phyloP scores from a whole-genome alignment of 2,113 vertebrate genomes.

The Sterna hirundo region DNA sequence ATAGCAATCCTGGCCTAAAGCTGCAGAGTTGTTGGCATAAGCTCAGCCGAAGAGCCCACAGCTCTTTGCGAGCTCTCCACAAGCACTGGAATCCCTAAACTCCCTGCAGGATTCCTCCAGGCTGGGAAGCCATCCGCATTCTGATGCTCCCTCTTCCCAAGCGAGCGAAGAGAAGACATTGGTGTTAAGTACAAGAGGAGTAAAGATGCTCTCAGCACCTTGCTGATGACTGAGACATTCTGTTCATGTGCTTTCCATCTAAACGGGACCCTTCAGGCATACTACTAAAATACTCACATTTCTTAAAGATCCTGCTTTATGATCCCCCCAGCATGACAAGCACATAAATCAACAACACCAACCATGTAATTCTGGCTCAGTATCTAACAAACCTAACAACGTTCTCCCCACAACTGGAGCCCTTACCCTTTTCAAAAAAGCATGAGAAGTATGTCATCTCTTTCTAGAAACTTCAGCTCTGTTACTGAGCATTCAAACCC shows the following conservation, averaged over 20 bases:
- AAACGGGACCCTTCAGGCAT: neutral
- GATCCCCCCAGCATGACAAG: neutral
- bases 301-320: too few species aligned
- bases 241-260: neutral
- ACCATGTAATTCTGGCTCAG: neutral
- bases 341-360: rapidly evolving
- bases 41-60: neutral
- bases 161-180: rapidly evolving
- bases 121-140: neutral
- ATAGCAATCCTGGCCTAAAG: neutral
- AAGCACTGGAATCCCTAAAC: neutral
- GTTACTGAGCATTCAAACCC: neutral
- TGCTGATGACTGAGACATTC: neutral
- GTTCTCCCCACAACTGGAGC: neutral
- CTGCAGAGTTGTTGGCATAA: neutral
- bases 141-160: neutral
- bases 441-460: neutral
- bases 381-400: neutral
- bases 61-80: neutral
- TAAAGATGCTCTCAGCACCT: neutral
- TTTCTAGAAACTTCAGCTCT: neutral
- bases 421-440: neutral
- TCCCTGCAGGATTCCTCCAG: neutral
- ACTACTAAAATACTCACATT: neutral
- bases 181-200: rapidly evolving